phyloP scores from a whole-genome alignment of 2,888 invertebrate genomes.

The Smittia sp. region DNA sequence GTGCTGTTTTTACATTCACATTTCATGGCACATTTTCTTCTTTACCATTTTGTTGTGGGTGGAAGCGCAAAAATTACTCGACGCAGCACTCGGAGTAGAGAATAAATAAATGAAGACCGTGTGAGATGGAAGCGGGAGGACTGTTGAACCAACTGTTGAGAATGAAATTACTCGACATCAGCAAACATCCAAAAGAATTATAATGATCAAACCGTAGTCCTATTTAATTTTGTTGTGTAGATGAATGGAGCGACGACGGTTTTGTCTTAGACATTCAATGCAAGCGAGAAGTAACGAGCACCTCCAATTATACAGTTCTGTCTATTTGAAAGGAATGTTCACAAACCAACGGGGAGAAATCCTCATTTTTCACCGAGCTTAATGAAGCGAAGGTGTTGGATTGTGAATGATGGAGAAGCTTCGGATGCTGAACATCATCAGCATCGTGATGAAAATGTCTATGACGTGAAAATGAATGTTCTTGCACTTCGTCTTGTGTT shows the following conservation, averaged over 20 bases:
- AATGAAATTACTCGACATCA: slow-evolving; percentile 10
- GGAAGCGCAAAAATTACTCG: not conserved
- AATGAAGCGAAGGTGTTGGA: slow-evolving; percentile 37
- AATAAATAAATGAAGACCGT: not conserved
- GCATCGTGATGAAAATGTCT: slow-evolving; percentile 26
- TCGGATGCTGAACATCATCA: slow-evolving; percentile 12
- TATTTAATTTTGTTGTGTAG: slow-evolving; percentile 23
- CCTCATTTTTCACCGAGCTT: slow-evolving; percentile 2
- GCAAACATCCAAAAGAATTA: slow-evolving; percentile 21
- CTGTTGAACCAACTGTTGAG: slow-evolving; percentile 39
- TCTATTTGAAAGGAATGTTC: not conserved
- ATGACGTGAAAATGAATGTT: slow-evolving; percentile 38
- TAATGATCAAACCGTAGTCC: slow-evolving; percentile 19
- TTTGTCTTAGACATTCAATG: not conserved
- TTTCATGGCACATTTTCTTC: not conserved
- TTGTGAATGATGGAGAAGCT: not conserved
- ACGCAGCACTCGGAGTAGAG: not conserved
- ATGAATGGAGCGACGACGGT: not conserved
- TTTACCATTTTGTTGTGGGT: not conserved
- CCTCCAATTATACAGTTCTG: not conserved
- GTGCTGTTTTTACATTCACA: slow-evolving; percentile 5
- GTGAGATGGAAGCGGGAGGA: not conserved
- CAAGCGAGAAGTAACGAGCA: not conserved
- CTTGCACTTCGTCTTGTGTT: not conserved
- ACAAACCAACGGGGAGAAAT: not conserved